Percentiles rank a stretch among this genome's conserved stretches.
phyloP scores from a whole-genome alignment of 1,140 invertebrate genomes.

The Gryllus bimaculatus region DNA sequence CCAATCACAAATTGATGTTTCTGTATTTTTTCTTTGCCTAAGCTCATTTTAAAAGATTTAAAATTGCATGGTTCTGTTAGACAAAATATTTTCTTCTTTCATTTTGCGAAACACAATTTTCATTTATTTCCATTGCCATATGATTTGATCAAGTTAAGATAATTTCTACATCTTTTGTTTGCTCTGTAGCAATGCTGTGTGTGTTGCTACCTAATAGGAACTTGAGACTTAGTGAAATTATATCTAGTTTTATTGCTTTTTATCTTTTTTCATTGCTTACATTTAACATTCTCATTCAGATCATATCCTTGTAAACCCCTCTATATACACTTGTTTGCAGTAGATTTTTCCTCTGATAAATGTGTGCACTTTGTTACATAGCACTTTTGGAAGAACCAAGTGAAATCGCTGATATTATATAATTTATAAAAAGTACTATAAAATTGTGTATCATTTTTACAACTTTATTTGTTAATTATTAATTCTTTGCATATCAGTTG shows the following conservation, averaged over 20 bases:
- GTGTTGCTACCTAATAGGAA: background rate
- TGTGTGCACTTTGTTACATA: background rate
- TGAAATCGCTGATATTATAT: background rate
- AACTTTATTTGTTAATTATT: background rate
- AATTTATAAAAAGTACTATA: background rate
- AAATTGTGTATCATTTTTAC: background rate
- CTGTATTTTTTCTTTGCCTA: background rate
- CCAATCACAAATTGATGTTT: background rate
- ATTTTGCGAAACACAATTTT: background rate
- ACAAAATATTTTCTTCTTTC: background rate
- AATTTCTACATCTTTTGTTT: background rate
- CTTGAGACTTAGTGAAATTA: background rate
- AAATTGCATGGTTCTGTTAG: background rate
- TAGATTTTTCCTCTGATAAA: background rate
- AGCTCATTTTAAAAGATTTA: background rate
- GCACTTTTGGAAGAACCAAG: background rate
- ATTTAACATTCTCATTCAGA: background rate
- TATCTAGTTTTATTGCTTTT: background rate
- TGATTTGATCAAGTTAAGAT: too few species aligned
- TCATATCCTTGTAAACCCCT: background rate
- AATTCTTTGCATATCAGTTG: background rate
- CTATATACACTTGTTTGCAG: background rate
- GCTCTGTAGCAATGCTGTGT: background rate
- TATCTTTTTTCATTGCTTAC: background rate
- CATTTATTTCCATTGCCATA: too few species aligned